Percentiles rank a stretch among this genome's conserved stretches.
Conservation (phyloP, 1,140 invertebrate species). For the Drosophila mauritiana region DNA sequence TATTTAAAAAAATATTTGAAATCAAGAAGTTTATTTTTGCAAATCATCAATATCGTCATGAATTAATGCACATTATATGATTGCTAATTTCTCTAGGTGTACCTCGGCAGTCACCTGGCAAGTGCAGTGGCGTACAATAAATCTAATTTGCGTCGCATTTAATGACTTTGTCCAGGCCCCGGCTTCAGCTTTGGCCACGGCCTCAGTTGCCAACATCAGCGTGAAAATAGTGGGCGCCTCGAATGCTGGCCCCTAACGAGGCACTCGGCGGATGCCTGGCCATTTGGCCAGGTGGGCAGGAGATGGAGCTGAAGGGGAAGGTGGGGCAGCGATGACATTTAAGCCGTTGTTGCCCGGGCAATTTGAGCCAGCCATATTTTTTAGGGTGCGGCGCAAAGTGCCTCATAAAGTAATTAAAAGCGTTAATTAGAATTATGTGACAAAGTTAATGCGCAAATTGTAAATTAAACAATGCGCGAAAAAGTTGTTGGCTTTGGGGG, state of each 20-base stretch:
- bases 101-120: conserved; percentile 53
- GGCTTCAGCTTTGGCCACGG: conserved; percentile 26
- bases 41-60: too few relatives aligned
- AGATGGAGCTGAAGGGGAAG: conserved; percentile 3
- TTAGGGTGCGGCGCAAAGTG: conserved; percentile 78
- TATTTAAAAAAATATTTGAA: too few relatives aligned
- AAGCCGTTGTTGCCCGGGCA: conserved; percentile 70
- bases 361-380: conserved; percentile 79
- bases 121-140: conserved; percentile 80
- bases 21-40: too few relatives aligned
- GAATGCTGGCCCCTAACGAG: conserved; percentile 61
- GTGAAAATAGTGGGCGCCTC: conserved; percentile 63
- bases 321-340: conserved; percentile 60
- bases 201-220: conserved; percentile 42
- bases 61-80: too few relatives aligned
- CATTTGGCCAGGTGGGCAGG: conserved; percentile 21
- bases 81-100: background rate
- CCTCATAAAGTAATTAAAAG: conserved; percentile 82
- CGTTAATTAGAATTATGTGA: conserved; percentile 83
- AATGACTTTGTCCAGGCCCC: conserved; percentile 80
- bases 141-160: conserved; percentile 84
- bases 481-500: conserved; percentile 29
- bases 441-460: conserved; percentile 82
- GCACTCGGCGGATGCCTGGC: conserved; percentile 54
- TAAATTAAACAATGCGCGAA: conserved; percentile 78